Evolutionary conservation across 2,113 vertebrate genomes (phyloP), one percentile per base, ranked within the genome.

Genomic region (Nematolebias whitei): DNA sequence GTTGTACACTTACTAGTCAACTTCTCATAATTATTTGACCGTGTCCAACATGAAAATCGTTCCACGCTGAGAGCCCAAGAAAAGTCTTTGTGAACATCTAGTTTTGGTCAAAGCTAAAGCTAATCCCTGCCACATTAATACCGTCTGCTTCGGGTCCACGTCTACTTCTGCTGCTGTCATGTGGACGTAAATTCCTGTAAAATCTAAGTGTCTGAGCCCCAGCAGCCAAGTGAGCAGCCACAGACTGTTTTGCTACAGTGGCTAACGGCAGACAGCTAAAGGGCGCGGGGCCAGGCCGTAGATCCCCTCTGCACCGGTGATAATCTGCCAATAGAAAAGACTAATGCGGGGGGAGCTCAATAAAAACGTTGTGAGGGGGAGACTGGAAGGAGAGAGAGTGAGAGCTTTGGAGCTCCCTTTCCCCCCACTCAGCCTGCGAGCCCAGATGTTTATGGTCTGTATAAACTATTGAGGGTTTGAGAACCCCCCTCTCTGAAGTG

Each of bases 401-500:
- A 61, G 62, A 70, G 74, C 85, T 79, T 81, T 75, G 83, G 85
- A 84, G 72, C 87, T 87, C 85, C 83, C 85, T 87, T 91, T 56
- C 82, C 85, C 85, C 87, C 84, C 81, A 87, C 85, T 86, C 86
- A 89, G 85, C 84, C 81, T 87, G 84, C 77, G 49, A 88, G 84
- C 79, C 87, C 91, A 90, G 85, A 92, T 90, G 91, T 91, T 92
- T 93, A 93, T 88, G 87, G 91, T 86, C 88, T 90, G 89, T 88
- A 87, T 92, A 92, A 93, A 91, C 90, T 90, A 91, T 92, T 85
- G 88, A 91, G 88, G 87, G 80, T 71, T 82, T 63, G 84, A 87
- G 87, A 91, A 86, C 90, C 89, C 63, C 83, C 87, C 87, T 86
- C 86, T 91, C 87, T 68, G 55, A 62, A 76, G 80, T 19, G 20